These are phyloP conservation scores for Leptopilina syphax DNA, from an alignment of 2,888 invertebrate species.

Conservation along the genomic window DNA sequence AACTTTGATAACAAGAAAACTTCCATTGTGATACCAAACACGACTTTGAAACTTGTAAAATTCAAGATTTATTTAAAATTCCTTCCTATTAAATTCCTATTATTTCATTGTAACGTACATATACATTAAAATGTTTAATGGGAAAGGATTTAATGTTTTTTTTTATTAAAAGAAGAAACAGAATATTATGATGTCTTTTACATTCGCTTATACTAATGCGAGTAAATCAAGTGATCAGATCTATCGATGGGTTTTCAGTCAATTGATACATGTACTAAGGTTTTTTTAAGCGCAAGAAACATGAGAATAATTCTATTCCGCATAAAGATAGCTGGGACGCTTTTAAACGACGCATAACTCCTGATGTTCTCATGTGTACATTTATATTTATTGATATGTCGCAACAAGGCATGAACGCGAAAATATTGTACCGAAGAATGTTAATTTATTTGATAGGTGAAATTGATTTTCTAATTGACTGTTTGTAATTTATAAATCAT, in stretches of 20 bases:
- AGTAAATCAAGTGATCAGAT: constrained; percentile 17
- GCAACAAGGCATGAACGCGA: constrained; percentile 8
- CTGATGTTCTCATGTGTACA: neutral
- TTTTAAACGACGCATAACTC: constrained; percentile 4
- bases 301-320: neutral
- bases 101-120: too few relatives aligned
- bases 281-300: neutral
- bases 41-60: neutral
- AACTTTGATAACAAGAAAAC: constrained; percentile 38
- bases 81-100: too few relatives aligned
- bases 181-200: too few relatives aligned
- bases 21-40: constrained; percentile 15
- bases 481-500: neutral
- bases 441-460: neutral
- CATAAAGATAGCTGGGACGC: neutral
- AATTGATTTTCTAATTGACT: constrained; percentile 17
- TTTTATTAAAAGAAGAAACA: neutral
- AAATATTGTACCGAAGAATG: neutral
- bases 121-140: too few relatives aligned
- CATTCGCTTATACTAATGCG: neutral
- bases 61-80: neutral
- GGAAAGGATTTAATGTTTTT: too few relatives aligned
- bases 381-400: constrained; percentile 10
- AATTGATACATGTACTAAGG: neutral
- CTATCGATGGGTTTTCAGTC: constrained; percentile 13